Evolutionary conservation across 1,140 invertebrate genomes (phyloP), one percentile per base, ranked within the genome.

Genomic region (Euglossa dilemma): DNA sequence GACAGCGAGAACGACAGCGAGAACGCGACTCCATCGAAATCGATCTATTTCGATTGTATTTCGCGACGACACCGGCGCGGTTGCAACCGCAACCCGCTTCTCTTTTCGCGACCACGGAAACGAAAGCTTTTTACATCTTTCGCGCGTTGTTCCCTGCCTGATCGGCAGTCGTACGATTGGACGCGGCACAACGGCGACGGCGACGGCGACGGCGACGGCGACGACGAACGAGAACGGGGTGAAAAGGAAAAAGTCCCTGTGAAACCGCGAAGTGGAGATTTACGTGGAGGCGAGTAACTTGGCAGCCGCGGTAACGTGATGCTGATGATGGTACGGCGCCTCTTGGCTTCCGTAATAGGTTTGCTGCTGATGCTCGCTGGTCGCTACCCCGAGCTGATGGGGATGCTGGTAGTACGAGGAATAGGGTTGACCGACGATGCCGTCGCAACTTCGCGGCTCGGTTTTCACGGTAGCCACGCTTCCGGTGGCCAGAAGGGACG

Each of bases 211-310:
- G 36, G 4, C 36, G 36, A 36, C 9, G 36, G 11, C 61, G 61
- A 64, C 61, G 14, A 64, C 28, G 28, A 23, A 64, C 18, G 36
- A 36, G 36, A 36, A 36, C 36, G 36, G 36, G 36, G 36, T 36
- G 4, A 36, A 36, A 36, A 1, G 36, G 36, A 36, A n/a, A 36
- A 36, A 36, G 36, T 36, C 4, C 4, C 36, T 36, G 36, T 36
- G 36, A 36, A 36, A 36, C 36, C 36, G 36, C 36, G 36, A 36
- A 1, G 36, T 36, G 36, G 36, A 36, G 1, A 36, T 36, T 94
- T 96, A 97, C 88, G 97, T 97, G n/a, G 97, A 97, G 6, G 97
- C 97, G 95, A 97, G 96, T 74, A 97, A 93, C 90, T 97, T 97
- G 28, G 97, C 97, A 63, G 97, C 96, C 63, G 97, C 96, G 25